Percentiles rank a stretch among this genome's conserved stretches.
phyloP scores from a whole-genome alignment of 1,140 invertebrate species.

The Scaptodrosophila lebanonensis region DNA sequence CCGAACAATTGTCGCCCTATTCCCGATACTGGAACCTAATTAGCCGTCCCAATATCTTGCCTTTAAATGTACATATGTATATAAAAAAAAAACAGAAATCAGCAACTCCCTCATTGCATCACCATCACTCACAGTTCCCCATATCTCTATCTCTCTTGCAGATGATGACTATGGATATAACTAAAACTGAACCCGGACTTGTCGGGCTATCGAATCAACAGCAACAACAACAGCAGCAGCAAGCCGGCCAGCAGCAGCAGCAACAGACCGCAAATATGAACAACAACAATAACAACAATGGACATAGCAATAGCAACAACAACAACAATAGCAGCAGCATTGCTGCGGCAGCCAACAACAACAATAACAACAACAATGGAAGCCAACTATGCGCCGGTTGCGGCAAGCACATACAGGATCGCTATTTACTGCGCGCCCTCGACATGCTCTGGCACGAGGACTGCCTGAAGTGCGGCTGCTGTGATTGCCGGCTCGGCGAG shows the following conservation, averaged over 20 bases:
- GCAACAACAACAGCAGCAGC: slow-evolving; percentile 45
- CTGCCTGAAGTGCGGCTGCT: slow-evolving; percentile 98
- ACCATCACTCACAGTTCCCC: too few relatives aligned
- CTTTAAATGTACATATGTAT: not conserved
- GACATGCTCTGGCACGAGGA: slow-evolving; percentile 99
- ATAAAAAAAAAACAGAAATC: not conserved
- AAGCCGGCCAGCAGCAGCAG: slow-evolving; percentile 28
- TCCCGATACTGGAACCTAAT: slow-evolving; percentile 14
- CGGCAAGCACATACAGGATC: slow-evolving; percentile 90
- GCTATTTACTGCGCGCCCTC: slow-evolving; percentile 89
- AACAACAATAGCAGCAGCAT: slow-evolving; percentile 60
- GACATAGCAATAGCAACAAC: slow-evolving; percentile 50
- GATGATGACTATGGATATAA: slow-evolving; percentile 86
- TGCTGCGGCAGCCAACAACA: slow-evolving; percentile 60
- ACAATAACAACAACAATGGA: slow-evolving; percentile 78
- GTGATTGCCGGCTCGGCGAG: slow-evolving; percentile 96
- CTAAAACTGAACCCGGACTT: slow-evolving; percentile 80
- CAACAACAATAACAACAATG: slow-evolving; percentile 49
- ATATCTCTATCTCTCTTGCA: slow-evolving; percentile 13
- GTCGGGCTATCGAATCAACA: slow-evolving; percentile 71
- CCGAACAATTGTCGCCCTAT: not conserved
- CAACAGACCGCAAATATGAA: slow-evolving; percentile 72
- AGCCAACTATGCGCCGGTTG: slow-evolving; percentile 90
- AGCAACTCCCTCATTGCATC: not conserved
- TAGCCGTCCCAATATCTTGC: slow-evolving; percentile 8